Percentiles rank a stretch among this genome's conserved stretches.
phyloP scores from a whole-genome alignment of 2,797 vertebrate species.

The Alauda arvensis region DNA sequence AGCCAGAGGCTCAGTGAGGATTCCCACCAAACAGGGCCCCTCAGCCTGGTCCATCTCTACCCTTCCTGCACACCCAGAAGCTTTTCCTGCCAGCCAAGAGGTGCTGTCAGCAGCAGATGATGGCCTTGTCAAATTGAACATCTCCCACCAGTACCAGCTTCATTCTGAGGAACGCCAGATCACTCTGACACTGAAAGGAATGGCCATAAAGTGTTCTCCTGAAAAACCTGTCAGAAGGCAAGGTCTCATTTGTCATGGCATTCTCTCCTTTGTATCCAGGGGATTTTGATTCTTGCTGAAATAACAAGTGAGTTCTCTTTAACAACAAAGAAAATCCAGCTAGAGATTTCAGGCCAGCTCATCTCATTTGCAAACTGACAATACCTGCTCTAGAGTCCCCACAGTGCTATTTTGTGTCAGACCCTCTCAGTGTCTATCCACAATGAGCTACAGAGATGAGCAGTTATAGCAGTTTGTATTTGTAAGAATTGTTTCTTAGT shows the following conservation, averaged over 20 bases:
- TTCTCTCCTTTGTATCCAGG: not conserved
- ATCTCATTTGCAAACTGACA: not conserved
- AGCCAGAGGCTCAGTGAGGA: not conserved
- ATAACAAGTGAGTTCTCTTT: not conserved
- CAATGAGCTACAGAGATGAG: not conserved
- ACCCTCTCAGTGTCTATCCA: not conserved
- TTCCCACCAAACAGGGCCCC: not conserved
- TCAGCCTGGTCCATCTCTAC: fast-evolving
- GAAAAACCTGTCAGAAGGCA: not conserved
- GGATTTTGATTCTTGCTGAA: not conserved
- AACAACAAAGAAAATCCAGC: not conserved
- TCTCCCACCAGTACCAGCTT: not conserved
- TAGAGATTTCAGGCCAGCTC: not conserved
- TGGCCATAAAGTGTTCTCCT: not conserved
- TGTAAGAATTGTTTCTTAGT: not conserved
- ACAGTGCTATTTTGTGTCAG: not conserved
- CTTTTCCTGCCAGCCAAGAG: not conserved
- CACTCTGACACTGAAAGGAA: not conserved
- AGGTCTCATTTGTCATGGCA: not conserved
- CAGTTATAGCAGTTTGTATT: not conserved
- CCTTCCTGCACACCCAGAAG: not conserved
- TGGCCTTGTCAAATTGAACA: not conserved
- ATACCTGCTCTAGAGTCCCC: not conserved
- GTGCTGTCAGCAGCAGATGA: not conserved
- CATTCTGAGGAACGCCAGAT: not conserved